Conservation (phyloP, 1,140 invertebrate genomes). For the Diploscapter pachys region DNA sequence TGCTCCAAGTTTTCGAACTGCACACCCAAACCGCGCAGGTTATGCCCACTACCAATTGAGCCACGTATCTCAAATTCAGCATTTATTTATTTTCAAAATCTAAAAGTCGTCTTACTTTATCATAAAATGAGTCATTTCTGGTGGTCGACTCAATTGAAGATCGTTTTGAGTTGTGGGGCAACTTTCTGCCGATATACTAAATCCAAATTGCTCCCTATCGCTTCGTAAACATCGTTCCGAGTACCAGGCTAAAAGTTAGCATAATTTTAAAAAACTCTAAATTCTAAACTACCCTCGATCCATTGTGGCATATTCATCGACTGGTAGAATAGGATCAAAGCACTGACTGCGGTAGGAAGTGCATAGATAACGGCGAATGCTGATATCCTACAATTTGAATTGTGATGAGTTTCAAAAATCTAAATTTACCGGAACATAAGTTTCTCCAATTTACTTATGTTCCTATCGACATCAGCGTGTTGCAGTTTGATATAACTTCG, state of each 20-base stretch:
- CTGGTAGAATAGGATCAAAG: constrained; percentile 25
- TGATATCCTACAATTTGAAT: constrained; percentile 14
- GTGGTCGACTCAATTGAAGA: no score
- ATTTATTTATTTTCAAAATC: no score
- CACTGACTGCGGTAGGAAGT: constrained; percentile 23
- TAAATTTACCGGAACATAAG: constrained; percentile 73
- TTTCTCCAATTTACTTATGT: constrained; percentile 93
- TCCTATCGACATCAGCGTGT: constrained; percentile 55
- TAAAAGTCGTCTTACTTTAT: no score
- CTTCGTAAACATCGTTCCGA: no score
- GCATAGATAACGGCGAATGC: constrained; percentile 28
- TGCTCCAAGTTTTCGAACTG: constrained; percentile 88
- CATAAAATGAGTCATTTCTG: no score
- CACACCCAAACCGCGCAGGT: constrained; percentile 95
- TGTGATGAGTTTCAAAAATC: neutral
- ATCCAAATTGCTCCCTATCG: no score
- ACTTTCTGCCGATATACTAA: no score
- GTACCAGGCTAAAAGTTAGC: no score
- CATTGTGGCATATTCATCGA: constrained; percentile 19
- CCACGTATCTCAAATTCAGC: constrained; percentile 78
- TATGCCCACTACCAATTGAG: constrained; percentile 91
- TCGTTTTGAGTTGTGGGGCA: no score
- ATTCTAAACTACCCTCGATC: constrained; percentile 24
- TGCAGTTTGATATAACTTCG: constrained; percentile 46
- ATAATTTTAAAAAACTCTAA: neutral